A percentile compares a stretch with the other conserved stretches of the same genome.
These are phyloP conservation scores for Festucalex cinctus DNA, from an alignment of 2,113 vertebrate species.

Conservation along the genomic window DNA sequence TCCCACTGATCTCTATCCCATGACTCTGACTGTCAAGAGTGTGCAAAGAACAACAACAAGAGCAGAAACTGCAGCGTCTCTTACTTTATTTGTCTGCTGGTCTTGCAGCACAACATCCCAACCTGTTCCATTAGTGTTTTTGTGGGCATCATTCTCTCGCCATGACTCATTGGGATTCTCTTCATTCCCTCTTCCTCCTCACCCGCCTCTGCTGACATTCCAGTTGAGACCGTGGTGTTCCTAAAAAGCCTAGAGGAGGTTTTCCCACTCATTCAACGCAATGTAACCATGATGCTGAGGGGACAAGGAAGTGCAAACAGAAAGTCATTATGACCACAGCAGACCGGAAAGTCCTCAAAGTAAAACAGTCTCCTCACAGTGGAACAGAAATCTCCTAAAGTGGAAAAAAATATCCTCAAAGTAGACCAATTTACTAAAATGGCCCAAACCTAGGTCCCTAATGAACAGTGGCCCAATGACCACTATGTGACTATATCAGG, in stretches of 20 bases:
- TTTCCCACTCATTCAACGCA: not conserved
- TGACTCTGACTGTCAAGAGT: conserved; percentile 54
- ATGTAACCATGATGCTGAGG: not conserved
- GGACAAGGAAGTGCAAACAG: conserved; percentile 7
- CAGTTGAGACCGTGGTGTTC: not conserved
- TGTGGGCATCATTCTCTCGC: conserved; percentile 3
- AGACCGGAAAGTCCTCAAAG: not conserved
- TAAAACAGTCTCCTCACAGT: not conserved
- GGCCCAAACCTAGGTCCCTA: not conserved
- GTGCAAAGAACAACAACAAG: not conserved
- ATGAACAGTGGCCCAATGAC: not conserved
- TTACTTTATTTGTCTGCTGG: not conserved
- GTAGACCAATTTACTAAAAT: not conserved
- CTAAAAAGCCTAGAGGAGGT: not conserved
- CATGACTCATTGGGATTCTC: conserved; percentile 10
- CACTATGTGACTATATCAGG: too few relatives aligned
- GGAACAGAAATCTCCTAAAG: not conserved
- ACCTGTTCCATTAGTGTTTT: conserved; percentile 1
- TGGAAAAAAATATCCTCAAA: not conserved
- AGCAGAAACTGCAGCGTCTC: not conserved
- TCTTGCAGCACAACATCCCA: not conserved
- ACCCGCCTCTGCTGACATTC: conserved; percentile 4
- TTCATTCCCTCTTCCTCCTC: conserved; percentile 1
- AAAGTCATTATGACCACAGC: conserved; percentile 10
- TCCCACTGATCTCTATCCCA: conserved; percentile 40